Base-by-base conservation (phyloP, 2,797 vertebrate genomes). In the Chelon labrosus region DNA sequence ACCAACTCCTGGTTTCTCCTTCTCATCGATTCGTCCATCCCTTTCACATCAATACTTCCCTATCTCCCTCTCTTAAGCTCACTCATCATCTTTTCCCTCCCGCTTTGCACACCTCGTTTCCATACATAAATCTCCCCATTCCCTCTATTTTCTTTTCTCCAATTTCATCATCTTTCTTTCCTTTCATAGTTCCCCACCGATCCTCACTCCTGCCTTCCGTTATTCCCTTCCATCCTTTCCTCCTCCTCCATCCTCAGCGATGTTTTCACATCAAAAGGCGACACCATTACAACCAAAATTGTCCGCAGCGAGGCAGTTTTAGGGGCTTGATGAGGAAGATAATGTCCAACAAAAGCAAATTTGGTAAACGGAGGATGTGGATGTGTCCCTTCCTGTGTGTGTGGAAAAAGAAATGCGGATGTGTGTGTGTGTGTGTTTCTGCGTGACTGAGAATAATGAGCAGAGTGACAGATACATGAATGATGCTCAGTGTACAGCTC, bases 361-460 rank as follows among this genome's bases (percentile, higher is more conserved):
- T 47, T 44, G 64, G 41, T 11, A 41, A 53, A 53, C 25, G 25
- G 17, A 51, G 35, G 1, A 11, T 39, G 37, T 25, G 54, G 56
- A 52, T 27, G 19, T 22, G 2, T 52, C 31, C 7, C 59, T 61
- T 22, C 38, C 2, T 20, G 8, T 41, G 1, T 11, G 5, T 52
- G 2, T 31, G 19, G 51, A 42, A 47, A 52, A 17, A 44, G 14
- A 44, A 44, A 10, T 16, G 7, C 42, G 1, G 5, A 3, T 52
- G 1, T 42, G 20, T 35, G 25, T 20, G 37, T 58, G 22, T 67
- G 67, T 53, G 19, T 77, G 69, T 82, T 59, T 75, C 52, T 5
- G 61, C n/a, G 35, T 80, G 67, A 76, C 67, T 65, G 59, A 65
- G 72, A 76, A 83, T 83, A 86, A 85, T 44, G 57, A 58, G 77